Percentiles rank a stretch among this genome's conserved stretches.
Conservation (phyloP, 2,113 vertebrate species). For the Dryoscopus gambensis region DNA sequence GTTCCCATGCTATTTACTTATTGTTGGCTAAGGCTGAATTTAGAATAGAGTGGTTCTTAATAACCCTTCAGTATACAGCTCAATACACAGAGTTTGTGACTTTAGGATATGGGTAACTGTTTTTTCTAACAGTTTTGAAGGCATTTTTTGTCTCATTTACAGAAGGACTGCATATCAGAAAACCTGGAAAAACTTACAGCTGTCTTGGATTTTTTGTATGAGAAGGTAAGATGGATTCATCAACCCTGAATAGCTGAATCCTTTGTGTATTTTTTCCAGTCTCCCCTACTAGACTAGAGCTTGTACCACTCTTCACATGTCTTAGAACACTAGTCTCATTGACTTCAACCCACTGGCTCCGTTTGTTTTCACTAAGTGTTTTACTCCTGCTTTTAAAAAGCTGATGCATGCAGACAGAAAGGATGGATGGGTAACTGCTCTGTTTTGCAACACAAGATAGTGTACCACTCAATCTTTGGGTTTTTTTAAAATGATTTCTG, state of each 20-base stretch:
- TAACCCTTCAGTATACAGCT: neutral
- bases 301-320: neutral
- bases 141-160: neutral
- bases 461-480: neutral
- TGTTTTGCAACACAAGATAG: neutral
- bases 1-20: neutral
- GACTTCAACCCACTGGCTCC: neutral
- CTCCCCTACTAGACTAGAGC: neutral
- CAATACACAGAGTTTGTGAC: neutral
- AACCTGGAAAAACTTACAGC: slow-evolving; percentile 27
- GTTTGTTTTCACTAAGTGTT: neutral
- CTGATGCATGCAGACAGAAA: neutral
- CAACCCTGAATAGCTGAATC: neutral
- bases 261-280: neutral
- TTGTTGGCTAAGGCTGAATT: neutral
- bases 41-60: neutral
- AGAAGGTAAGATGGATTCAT: slow-evolving; percentile 58
- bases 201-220: slow-evolving; percentile 65
- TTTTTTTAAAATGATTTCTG: neutral
- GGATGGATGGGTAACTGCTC: neutral
- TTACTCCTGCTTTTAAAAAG: neutral
- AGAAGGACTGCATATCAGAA: slow-evolving; percentile 10
- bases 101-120: neutral
- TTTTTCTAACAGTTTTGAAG: neutral
- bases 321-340: neutral